These are phyloP conservation scores for Reinhardtius hippoglossoides DNA, from an alignment of 2,113 vertebrate genomes.

Conservation along the genomic window DNA sequence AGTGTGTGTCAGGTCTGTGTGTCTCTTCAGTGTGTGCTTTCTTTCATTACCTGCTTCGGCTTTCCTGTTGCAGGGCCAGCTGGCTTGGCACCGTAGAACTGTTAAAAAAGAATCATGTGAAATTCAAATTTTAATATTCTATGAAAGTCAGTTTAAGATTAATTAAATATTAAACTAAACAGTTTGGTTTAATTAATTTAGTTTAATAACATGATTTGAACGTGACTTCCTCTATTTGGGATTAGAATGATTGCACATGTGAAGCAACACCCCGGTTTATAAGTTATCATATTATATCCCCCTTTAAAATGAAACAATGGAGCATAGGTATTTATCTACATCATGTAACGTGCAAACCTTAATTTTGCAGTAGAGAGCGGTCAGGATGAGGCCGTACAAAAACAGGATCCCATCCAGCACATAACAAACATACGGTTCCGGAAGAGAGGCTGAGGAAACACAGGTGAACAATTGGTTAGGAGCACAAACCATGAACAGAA, in stretches of 20 bases:
- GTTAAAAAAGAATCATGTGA: neutral
- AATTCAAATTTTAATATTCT: too few relatives aligned
- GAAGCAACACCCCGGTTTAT: too few relatives aligned
- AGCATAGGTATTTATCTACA: neutral
- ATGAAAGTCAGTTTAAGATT: neutral
- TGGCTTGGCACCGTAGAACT: conserved; percentile 43
- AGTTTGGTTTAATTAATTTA: too few relatives aligned
- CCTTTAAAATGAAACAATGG: neutral
- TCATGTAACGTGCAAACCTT: conserved; percentile 79
- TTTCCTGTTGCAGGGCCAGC: neutral
- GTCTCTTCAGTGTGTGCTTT: too few relatives aligned
- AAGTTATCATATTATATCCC: too few relatives aligned
- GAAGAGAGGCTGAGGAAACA: conserved; percentile 71
- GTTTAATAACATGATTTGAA: too few relatives aligned
- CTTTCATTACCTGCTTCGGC: conserved; percentile 39
- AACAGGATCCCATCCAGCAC: conserved; percentile 89
- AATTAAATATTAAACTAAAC: too few relatives aligned
- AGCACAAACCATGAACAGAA: neutral
- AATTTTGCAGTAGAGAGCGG: conserved; percentile 88
- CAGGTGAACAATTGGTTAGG: neutral
- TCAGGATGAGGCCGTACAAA: conserved; percentile 88
- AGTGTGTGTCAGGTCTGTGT: neutral
- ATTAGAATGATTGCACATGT: too few relatives aligned
- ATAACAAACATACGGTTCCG: conserved; percentile 86
- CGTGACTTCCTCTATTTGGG: too few relatives aligned